Evolutionary conservation across 2,797 vertebrate genomes (phyloP), one percentile per base, ranked within the genome.

Genomic region (Anguilla pacifica): DNA sequence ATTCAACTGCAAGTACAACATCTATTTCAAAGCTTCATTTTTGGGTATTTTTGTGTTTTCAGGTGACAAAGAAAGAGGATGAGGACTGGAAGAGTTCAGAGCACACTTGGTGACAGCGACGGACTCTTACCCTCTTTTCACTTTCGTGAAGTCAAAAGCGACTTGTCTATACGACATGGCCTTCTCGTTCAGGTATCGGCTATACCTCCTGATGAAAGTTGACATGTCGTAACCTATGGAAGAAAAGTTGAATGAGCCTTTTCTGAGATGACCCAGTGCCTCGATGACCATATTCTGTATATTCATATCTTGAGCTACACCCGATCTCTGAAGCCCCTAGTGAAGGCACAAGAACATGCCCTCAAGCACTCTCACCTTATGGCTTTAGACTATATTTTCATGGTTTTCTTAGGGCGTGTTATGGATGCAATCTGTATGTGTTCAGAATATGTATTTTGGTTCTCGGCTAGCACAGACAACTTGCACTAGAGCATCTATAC

Each of bases 61-160:
- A 25, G 10, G 10, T 74, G 72, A 74, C 28, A 15, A 7, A 35
- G 10, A 39, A 31, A 74, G 6, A 25, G 28, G 31, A 39, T 31
- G 72, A 39, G n/a, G n/a, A 31, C 67, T 28, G 67, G n/a, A 7
- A 72, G 28, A 43, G 31, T 77, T 6, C 10, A 77, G 31, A 77
- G 35, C 59, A 64, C 17, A 22, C 15, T 64, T 2, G 2, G 35
- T 2, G n/a, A 39, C 70, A 35, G 70, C 70, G 6, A 2, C 35
- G 5, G 31, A 43, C 39, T 11, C 98, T 97, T 96, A 99, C 98
- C 98, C 98, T 94, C 98, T 97, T 95, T 99, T 99, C 93, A 99
- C 98, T 98, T 99, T 99, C 6, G 98, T 99, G 95, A 99, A 99
- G 96, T 99, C 98, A 94, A 99, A 99, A 92, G 98, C 98, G 90